Base-by-base conservation (phyloP, 2,113 vertebrate genomes). In the Cryptomyrus ogoouensis region DNA sequence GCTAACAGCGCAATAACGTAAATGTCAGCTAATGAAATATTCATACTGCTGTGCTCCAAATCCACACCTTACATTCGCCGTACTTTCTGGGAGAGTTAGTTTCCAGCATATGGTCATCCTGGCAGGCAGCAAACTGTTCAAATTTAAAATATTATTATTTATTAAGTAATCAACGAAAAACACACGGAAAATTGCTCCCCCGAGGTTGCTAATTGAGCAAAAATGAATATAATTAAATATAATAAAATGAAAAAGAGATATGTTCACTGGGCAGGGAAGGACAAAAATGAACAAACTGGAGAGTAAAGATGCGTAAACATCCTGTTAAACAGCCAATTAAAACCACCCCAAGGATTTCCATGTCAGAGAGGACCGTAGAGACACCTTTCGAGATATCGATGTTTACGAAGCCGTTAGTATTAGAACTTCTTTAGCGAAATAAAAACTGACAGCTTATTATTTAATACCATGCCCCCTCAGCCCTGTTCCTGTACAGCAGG, bases 341-440 rank as follows among this genome's bases (percentile, higher is more conserved):
- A 96, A 91, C 96, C 93, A 91, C 44, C 94, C 90, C 95, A 95
- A 96, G 95, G 95, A 96, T 96, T 96, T 96, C 94, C 96, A 92
- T 17, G 95, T 95, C 90, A 92, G 94, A 95, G 95, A 96, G 94
- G 96, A 96, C 95, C 93, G 87, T 94, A 95, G 95, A 96, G 95
- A 93, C 95, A 94, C 93, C 94, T 96, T 96, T 95, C 94, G 94
- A 94, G 94, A 94, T 97, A 96, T 95, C 96, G 96, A 97, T 94
- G 96, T 96, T 96, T 96, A 94, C 94, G 95, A 93, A 93, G 53
- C 92, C 94, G 92, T 96, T 94, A 95, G 91, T 92, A 94, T 92
- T 92, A 94, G 88, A 93, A 94, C 93, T 91, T 94, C 93, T 53
- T 92, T 10, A 94, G 91, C 58, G 89, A 24, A 93, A 95, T 93